Evolutionary conservation across 2,797 vertebrate species (phyloP).

Genomic region (Eutrigla gurnardus): DNA sequence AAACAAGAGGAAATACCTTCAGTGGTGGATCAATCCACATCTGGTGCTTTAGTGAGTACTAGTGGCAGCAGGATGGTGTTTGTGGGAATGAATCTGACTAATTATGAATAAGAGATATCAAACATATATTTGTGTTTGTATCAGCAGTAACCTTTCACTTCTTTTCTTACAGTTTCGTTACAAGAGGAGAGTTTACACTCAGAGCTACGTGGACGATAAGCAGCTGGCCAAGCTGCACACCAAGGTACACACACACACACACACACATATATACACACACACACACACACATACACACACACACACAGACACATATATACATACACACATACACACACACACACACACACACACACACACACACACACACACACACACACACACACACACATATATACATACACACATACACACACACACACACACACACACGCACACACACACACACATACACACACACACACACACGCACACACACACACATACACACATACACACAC

Average conservation of each 20-base stretch:
- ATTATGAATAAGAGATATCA: not conserved
- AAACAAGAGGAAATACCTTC: not conserved
- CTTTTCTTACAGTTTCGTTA: slow-evolving; percentile 91
- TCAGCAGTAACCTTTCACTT: not conserved
- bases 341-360: not conserved
- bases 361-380: slow-evolving; percentile 2
- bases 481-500: not conserved
- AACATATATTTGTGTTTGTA: not conserved
- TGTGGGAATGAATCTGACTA: too few species aligned
- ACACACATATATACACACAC: not conserved
- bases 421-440: not conserved
- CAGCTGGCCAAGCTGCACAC: slow-evolving; percentile 97
- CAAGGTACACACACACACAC: slow-evolving; percentile 83
- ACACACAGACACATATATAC: too few species aligned
- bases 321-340: too few species aligned
- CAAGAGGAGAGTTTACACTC: slow-evolving; percentile 94
- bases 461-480: not conserved
- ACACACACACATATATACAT: not conserved
- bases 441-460: not conserved
- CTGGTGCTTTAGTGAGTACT: not conserved
- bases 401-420: not conserved
- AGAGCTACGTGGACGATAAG: slow-evolving; percentile 95
- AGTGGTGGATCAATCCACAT: not conserved
- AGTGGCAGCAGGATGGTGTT: not conserved
- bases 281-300: not conserved